phyloP scores from a whole-genome alignment of 1,140 invertebrate species.

The Papilio polytes region DNA sequence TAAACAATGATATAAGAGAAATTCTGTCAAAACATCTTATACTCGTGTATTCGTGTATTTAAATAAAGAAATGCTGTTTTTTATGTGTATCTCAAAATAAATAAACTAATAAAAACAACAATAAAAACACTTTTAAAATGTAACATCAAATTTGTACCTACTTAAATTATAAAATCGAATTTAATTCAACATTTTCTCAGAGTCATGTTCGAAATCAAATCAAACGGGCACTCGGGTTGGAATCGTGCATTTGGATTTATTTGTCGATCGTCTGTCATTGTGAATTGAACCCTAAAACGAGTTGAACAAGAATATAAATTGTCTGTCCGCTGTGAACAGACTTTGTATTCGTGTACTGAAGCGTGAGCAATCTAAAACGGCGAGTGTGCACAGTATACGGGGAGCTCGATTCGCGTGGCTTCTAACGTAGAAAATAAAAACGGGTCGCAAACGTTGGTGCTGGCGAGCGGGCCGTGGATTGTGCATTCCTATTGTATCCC shows the following conservation, averaged over 20 bases:
- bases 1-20: too few relatives aligned
- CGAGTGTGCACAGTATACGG: constrained; percentile 42
- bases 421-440: constrained; percentile 54
- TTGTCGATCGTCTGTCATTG: constrained; percentile 22
- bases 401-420: constrained; percentile 53
- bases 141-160: constrained; percentile 21
- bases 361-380: constrained; percentile 60
- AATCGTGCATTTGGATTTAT: constrained; percentile 36
- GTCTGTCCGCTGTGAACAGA: constrained; percentile 49
- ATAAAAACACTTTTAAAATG: neutral
- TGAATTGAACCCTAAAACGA: constrained; percentile 51
- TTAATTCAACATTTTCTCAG: constrained; percentile 25
- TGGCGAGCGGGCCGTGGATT: constrained; percentile 61
- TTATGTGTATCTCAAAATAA: neutral
- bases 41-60: too few relatives aligned
- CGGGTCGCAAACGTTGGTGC: constrained; percentile 45
- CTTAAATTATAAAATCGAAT: constrained; percentile 2
- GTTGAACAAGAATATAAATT: constrained; percentile 52
- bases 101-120: neutral
- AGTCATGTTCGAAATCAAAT: constrained; percentile 32
- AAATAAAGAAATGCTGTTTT: too few relatives aligned
- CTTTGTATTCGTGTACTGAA: constrained; percentile 57
- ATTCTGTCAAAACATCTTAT: too few relatives aligned
- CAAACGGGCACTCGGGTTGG: constrained; percentile 27
- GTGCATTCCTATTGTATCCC: constrained; percentile 56